Evolutionary conservation across 2,113 vertebrate species (phyloP).

Genomic region (Peromyscus maniculatus): DNA sequence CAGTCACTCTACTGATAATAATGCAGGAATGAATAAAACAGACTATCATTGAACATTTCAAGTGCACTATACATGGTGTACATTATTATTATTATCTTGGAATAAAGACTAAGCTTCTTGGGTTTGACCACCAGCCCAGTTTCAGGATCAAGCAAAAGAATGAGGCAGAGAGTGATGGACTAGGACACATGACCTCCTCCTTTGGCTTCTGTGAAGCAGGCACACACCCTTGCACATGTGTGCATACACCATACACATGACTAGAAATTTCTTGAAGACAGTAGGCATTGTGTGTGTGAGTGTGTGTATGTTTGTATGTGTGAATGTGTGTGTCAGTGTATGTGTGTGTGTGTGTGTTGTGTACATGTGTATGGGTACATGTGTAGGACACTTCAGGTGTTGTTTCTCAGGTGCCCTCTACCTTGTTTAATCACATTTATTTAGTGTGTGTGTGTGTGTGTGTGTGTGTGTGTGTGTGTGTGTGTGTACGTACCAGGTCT

Average conservation of each 20-base stretch:
- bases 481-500: neutral
- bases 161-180: neutral
- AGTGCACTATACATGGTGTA: neutral
- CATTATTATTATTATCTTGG: neutral
- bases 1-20: neutral
- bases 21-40: neutral
- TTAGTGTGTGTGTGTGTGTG: too few species aligned
- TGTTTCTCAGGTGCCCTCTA: neutral
- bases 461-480: neutral
- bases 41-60: neutral
- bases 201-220: neutral
- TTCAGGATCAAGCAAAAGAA: neutral
- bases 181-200: neutral
- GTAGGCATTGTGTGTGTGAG: neutral
- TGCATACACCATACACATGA: neutral
- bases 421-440: neutral
- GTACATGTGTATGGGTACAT: neutral
- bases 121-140: too few species aligned
- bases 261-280: constrained; percentile 4
- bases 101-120: neutral
- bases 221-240: neutral
- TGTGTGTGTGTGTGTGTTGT: neutral
- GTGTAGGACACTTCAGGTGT: too few species aligned
- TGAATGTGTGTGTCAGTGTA: neutral
- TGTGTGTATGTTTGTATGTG: neutral